Evolutionary conservation across 2,113 vertebrate species (phyloP).

Genomic region (Alethe castanea): DNA sequence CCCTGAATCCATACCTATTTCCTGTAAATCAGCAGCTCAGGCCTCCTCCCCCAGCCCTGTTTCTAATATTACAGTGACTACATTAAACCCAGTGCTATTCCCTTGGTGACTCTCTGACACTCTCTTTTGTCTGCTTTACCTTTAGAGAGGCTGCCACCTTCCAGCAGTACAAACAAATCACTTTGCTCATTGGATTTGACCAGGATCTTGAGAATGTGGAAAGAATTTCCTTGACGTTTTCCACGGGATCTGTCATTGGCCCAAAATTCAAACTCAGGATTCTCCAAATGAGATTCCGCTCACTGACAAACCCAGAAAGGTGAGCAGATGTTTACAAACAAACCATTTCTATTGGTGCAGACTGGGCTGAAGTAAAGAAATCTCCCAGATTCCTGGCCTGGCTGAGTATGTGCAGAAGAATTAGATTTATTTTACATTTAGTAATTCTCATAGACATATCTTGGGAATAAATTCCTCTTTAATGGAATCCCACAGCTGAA

Average conservation of each 20-base stretch:
- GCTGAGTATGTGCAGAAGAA: neutral
- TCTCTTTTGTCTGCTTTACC: neutral
- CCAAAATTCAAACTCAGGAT: constrained; percentile 88
- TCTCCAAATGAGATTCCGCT: constrained; percentile 79
- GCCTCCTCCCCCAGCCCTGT: neutral
- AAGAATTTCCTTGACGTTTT: constrained; percentile 84
- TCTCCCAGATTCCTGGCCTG: neutral
- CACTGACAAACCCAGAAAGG: constrained; percentile 81
- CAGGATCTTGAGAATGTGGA: constrained; percentile 80
- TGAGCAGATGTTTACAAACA: constrained; percentile 41
- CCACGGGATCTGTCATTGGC: constrained; percentile 81
- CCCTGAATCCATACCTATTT: neutral
- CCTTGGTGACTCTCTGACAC: neutral
- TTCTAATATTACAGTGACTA: neutral
- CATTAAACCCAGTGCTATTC: neutral
- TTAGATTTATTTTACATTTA: neutral
- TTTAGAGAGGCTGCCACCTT: constrained; percentile 81
- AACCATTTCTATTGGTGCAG: neutral
- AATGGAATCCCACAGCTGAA: neutral
- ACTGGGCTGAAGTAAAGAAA: neutral
- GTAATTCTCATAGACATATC: neutral
- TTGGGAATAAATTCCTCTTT: neutral
- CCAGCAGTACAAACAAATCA: constrained; percentile 84
- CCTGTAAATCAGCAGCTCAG: neutral
- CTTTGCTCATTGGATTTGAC: constrained; percentile 86